Percentiles rank a stretch among this genome's conserved stretches.
Conservation (phyloP, 1,140 invertebrate species). For the Magallana angulata region DNA sequence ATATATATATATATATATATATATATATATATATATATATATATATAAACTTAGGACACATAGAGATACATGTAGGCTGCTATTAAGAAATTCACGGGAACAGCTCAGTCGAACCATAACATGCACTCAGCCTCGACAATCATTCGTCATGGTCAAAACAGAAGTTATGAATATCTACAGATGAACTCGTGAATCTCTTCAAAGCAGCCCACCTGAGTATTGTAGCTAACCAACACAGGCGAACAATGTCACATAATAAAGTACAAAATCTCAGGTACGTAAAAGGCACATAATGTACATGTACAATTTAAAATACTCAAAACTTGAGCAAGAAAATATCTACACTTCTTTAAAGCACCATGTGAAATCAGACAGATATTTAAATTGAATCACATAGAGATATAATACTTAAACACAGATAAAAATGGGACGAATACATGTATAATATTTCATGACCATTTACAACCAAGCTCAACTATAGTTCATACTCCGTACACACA, state of each 20-base stretch:
- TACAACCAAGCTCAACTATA: slow-evolving; percentile 13
- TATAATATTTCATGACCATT: slow-evolving; percentile 6
- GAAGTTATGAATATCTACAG: slow-evolving; percentile 6
- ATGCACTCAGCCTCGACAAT: neutral
- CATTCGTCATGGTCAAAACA: neutral
- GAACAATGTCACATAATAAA: neutral
- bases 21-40: neutral
- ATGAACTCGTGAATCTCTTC: slow-evolving; percentile 23
- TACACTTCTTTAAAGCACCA: slow-evolving; percentile 34
- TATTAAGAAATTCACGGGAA: slow-evolving; percentile 4
- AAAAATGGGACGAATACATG: neutral
- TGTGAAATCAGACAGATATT: slow-evolving; percentile 36
- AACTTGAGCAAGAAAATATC: slow-evolving; percentile 37
- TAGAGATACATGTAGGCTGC: neutral
- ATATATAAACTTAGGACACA: neutral
- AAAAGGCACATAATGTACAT: slow-evolving; percentile 37
- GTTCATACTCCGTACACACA: neutral
- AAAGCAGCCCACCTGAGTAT: slow-evolving; percentile 18
- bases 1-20: neutral
- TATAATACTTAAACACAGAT: neutral
- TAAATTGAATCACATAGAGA: neutral
- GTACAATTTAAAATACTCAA: neutral
- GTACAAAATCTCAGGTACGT: slow-evolving; percentile 1
- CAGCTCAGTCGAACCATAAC: neutral
- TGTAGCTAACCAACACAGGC: neutral